phyloP scores from a whole-genome alignment of 1,140 invertebrate genomes.

The Megalonaias nervosa region DNA sequence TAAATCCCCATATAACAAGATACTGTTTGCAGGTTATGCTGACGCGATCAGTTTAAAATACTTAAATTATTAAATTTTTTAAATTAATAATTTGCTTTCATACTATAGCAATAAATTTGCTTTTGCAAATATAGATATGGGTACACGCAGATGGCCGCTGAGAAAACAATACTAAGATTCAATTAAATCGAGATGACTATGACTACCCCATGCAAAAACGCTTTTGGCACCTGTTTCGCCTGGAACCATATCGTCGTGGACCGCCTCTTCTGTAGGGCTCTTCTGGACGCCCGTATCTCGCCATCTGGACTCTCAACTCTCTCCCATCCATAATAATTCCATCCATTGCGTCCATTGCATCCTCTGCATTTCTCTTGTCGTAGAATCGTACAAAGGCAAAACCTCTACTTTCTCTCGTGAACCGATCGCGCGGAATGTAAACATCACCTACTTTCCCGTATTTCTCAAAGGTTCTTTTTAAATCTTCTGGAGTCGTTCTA shows the following conservation, averaged over 20 bases:
- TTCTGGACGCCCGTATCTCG: constrained; percentile 91
- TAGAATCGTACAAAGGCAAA: constrained; percentile 98
- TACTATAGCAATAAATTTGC: too few species aligned
- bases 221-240: too few species aligned
- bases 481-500: constrained; percentile 94
- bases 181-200: too few species aligned
- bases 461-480: constrained; percentile 94
- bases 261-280: constrained; percentile 55
- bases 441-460: constrained; percentile 98
- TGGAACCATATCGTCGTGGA: constrained; percentile 41
- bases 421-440: constrained; percentile 96
- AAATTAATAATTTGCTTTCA: too few species aligned
- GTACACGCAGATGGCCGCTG: too few species aligned
- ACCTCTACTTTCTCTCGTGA: constrained; percentile 94
- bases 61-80: too few species aligned
- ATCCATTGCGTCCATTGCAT: constrained; percentile 94
- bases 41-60: too few species aligned
- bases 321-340: constrained; percentile 95
- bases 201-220: too few species aligned
- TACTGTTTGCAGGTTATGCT: too few species aligned
- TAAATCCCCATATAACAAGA: too few species aligned
- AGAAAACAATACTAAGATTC: too few species aligned
- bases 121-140: too few species aligned
- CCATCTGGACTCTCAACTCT: constrained; percentile 97
- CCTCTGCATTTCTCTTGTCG: constrained; percentile 95